Evolutionary conservation across 2,113 vertebrate genomes (phyloP).

Genomic region (Prunella himalayana): DNA sequence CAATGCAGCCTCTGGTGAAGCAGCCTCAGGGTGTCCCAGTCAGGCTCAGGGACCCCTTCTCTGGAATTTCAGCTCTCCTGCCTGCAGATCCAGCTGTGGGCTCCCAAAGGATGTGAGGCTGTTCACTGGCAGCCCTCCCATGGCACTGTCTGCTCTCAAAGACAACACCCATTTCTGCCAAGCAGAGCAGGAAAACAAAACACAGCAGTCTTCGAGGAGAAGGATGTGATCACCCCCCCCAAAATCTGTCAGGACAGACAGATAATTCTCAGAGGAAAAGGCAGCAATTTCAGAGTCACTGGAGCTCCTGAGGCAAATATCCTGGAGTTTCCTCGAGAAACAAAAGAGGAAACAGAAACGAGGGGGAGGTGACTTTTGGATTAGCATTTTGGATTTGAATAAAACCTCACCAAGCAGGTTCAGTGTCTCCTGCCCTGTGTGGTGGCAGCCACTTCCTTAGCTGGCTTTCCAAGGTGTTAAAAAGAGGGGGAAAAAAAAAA

Average conservation of each 20-base stretch:
- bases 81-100: not conserved
- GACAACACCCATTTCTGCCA: not conserved
- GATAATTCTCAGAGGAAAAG: not conserved
- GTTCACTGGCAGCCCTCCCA: not conserved
- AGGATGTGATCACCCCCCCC: not conserved
- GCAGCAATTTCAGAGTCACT: not conserved
- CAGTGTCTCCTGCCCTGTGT: not conserved
- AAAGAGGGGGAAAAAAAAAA: no score
- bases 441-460: not conserved
- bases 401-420: not conserved
- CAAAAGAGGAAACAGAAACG: not conserved
- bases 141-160: not conserved
- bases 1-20: not conserved
- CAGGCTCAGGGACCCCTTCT: not conserved
- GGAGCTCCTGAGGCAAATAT: not conserved
- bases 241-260: not conserved
- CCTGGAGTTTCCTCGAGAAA: not conserved
- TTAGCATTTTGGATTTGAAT: not conserved
- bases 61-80: not conserved
- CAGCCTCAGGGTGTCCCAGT: not conserved
- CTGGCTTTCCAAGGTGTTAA: not conserved
- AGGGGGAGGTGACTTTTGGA: not conserved
- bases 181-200: not conserved
- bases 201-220: not conserved
- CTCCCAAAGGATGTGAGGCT: not conserved